These are phyloP conservation scores for Leptestheria dahalacensis DNA, from an alignment of 1,140 invertebrate genomes.

Conservation along the genomic window DNA sequence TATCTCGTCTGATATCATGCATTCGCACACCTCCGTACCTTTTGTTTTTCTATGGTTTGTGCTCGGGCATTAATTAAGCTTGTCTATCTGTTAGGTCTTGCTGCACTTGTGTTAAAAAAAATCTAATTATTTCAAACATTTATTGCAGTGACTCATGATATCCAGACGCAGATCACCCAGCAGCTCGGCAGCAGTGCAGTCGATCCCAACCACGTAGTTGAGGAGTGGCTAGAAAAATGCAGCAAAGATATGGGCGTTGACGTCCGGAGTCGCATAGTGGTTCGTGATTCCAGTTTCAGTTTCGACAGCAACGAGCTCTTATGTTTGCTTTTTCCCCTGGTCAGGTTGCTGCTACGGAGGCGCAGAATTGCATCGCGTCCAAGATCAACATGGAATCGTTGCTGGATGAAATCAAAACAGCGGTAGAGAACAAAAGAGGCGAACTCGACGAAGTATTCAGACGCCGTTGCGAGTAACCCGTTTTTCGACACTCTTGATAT, in stretches of 20 bases:
- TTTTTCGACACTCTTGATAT: not conserved
- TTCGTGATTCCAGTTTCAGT: not conserved
- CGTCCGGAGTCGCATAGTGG: not conserved
- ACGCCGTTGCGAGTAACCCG: slow-evolving; percentile 37
- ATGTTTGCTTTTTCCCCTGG: not conserved
- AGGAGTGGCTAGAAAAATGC: not conserved
- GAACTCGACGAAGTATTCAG: slow-evolving; percentile 47
- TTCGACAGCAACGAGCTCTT: not conserved
- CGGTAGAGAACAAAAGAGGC: slow-evolving; percentile 31
- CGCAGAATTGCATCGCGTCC: not conserved
- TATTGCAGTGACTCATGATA: too few relatives aligned
- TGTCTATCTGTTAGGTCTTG: too few relatives aligned
- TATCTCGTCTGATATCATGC: too few relatives aligned
- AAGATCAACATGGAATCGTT: slow-evolving; percentile 21
- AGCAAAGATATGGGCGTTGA: slow-evolving; percentile 1
- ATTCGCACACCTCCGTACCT: too few relatives aligned
- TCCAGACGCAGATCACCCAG: too few relatives aligned
- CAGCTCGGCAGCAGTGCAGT: not conserved
- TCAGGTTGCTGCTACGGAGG: not conserved
- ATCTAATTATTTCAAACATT: too few relatives aligned
- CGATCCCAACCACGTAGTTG: not conserved
- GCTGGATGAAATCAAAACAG: slow-evolving; percentile 38
- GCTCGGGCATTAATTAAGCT: too few relatives aligned
- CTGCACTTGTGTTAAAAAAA: too few relatives aligned
- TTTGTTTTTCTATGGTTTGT: too few relatives aligned